A percentile compares a stretch with the other conserved stretches of the same genome.
Conservation (phyloP, 2,113 vertebrate species). For the Cyanocitta stelleri region DNA sequence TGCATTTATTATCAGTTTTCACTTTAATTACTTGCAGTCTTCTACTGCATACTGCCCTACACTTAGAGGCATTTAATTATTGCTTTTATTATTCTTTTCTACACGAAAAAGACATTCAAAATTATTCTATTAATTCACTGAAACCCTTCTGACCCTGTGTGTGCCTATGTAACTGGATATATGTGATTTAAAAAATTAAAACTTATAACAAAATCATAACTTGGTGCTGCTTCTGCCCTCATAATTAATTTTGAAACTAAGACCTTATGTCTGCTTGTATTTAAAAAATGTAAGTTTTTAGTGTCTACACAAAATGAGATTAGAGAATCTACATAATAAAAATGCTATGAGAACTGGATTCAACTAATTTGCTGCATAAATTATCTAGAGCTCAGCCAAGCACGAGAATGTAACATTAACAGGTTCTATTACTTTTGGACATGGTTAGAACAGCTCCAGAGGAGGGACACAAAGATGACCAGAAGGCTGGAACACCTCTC, state of each 20-base stretch:
- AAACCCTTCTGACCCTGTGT: background rate
- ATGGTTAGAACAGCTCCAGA: background rate
- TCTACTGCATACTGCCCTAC: background rate
- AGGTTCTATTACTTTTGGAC: background rate
- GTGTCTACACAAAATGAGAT: background rate
- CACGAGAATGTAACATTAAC: background rate
- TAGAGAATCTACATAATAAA: background rate
- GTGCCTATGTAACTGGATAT: background rate
- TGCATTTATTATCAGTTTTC: background rate
- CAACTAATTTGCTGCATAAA: background rate
- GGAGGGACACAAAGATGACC: background rate
- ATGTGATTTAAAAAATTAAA: background rate
- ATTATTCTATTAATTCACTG: background rate
- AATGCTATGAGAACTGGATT: background rate
- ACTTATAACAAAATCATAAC: background rate
- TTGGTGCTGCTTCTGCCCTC: background rate
- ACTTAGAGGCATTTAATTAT: background rate
- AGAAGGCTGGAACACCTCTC: background rate
- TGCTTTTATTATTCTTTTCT: background rate
- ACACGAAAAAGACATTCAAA: background rate
- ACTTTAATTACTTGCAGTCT: background rate
- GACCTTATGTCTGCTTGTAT: background rate
- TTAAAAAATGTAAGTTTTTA: background rate
- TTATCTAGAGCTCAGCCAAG: background rate
- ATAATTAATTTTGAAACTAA: background rate